Base-by-base conservation (phyloP, 1,140 invertebrate genomes). In the Dendrolimus kikuchii region DNA sequence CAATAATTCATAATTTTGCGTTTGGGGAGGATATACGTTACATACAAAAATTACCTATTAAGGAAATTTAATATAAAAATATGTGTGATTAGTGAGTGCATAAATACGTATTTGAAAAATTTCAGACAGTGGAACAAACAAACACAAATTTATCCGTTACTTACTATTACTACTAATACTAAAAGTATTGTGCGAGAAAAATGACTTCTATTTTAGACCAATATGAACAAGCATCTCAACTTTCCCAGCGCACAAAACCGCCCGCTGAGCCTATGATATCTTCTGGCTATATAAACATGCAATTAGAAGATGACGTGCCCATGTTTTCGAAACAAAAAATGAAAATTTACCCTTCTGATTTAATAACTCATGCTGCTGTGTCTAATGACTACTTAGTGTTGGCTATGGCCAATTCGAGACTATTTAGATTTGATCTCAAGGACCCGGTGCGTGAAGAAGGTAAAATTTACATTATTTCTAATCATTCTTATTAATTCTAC, bases 381-480 rank as follows among this genome's bases (percentile, higher is more conserved):
- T 91, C 92, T 10, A 97, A 92, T 69, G 95, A 96, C 72, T 92
- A 92, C 68, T 88, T 98, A 42, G 92, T 96, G 0, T 90, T 98
- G 52, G 92, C 94, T 2, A 94, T 98, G 92, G 91, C 92, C 36
- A 96, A 96, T 76, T 93, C 94, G 70, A 90, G 92, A 49, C 69
- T 98, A 4, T 90, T 97, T 48, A 87, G 95, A 44, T 93, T 98
- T 57, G 94, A 98, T 84, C 86, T 98, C 58, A 92, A 93, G 60
- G 89, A 93, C 62, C 93, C 95, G 6, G 91, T 94, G 55, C 89
- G 92, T 56, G 90, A 92, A 64, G 92, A 95, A 89, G 94, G 95
- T 96, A 86, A 43, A 10, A 5, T 45, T 23, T 3, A 2, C 3
- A 23, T 23, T 23, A 23, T 23, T 23, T 23, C 3, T 23, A 23